A percentile compares a stretch with the other conserved stretches of the same genome.
phyloP scores from a whole-genome alignment of 1,140 invertebrate species.

The Drosophila subobscura region DNA sequence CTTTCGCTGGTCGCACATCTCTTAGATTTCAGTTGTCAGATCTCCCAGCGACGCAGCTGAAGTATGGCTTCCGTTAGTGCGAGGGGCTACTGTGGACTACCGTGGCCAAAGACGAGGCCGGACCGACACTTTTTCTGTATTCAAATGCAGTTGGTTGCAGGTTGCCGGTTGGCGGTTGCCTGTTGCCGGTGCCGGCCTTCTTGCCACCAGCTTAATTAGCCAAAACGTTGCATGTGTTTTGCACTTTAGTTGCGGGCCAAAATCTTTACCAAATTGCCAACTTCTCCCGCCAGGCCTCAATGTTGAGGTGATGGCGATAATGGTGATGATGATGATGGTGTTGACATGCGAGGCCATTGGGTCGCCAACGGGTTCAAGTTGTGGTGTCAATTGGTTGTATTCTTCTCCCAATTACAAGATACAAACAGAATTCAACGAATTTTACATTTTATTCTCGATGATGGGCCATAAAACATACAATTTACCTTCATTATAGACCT shows the following conservation, averaged over 20 bases:
- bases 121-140: conserved; percentile 12
- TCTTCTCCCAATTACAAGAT: conserved; percentile 43
- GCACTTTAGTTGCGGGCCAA: conserved; percentile 62
- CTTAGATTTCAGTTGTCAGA: conserved; percentile 76
- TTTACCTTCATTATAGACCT: too few relatives aligned
- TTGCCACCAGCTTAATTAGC: conserved; percentile 64
- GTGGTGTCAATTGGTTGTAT: conserved; percentile 39
- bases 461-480: too few relatives aligned
- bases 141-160: conserved; percentile 9
- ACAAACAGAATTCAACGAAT: neutral
- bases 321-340: conserved; percentile 31
- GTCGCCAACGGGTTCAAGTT: conserved; percentile 43
- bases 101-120: conserved; percentile 3
- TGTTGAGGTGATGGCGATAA: conserved; percentile 14
- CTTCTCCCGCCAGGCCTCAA: conserved; percentile 4
- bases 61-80: conserved; percentile 77
- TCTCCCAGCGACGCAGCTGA: conserved; percentile 65
- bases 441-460: too few relatives aligned
- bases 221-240: conserved; percentile 75
- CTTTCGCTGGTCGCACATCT: conserved; percentile 58
- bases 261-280: conserved; percentile 47
- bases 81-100: conserved; percentile 68
- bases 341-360: conserved; percentile 57
- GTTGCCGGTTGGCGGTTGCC: conserved; percentile 47
- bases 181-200: conserved; percentile 42